Evolutionary conservation across 2,888 invertebrate genomes (phyloP).

Genomic region (Macaria notata): DNA sequence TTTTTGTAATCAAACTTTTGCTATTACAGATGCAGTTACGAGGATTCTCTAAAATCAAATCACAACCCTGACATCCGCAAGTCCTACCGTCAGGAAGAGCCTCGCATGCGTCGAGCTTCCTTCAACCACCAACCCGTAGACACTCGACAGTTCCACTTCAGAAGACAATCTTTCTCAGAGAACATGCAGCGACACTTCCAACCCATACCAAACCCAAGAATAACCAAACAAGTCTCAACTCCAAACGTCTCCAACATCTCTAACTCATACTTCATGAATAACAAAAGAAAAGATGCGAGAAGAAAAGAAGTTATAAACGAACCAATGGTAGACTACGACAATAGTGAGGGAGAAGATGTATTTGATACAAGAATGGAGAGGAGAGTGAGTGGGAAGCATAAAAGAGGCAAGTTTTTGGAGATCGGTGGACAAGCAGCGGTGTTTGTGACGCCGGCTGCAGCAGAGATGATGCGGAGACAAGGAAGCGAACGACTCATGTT

Average conservation of each 20-base stretch:
- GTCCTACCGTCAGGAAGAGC: slow-evolving; percentile 52
- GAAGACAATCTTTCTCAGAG: slow-evolving; percentile 73
- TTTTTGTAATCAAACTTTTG: not conserved
- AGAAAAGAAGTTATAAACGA: slow-evolving; percentile 67
- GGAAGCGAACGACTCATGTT: slow-evolving; percentile 73
- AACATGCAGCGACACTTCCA: slow-evolving; percentile 70
- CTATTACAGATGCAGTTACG: slow-evolving; percentile 86
- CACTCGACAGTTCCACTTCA: slow-evolving; percentile 50
- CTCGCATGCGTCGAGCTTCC: slow-evolving; percentile 66
- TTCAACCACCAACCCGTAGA: slow-evolving; percentile 67
- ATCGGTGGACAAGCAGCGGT: slow-evolving; percentile 66
- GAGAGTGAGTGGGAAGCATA: slow-evolving; percentile 55
- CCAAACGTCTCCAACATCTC: slow-evolving; percentile 62
- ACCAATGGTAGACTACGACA: slow-evolving; percentile 75
- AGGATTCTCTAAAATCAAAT: slow-evolving; percentile 89
- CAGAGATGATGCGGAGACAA: slow-evolving; percentile 72
- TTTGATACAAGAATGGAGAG: slow-evolving; percentile 68
- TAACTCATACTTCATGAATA: slow-evolving; percentile 63
- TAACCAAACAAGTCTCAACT: slow-evolving; percentile 65
- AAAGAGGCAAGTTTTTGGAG: slow-evolving; percentile 67
- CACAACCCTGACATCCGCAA: slow-evolving; percentile 67
- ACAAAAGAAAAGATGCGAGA: slow-evolving; percentile 56
- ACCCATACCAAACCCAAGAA: slow-evolving; percentile 49
- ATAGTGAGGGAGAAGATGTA: slow-evolving; percentile 74
- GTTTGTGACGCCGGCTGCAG: slow-evolving; percentile 71